phyloP scores from a whole-genome alignment of 1,140 invertebrate species.

The Pachypeltis micranthus region DNA sequence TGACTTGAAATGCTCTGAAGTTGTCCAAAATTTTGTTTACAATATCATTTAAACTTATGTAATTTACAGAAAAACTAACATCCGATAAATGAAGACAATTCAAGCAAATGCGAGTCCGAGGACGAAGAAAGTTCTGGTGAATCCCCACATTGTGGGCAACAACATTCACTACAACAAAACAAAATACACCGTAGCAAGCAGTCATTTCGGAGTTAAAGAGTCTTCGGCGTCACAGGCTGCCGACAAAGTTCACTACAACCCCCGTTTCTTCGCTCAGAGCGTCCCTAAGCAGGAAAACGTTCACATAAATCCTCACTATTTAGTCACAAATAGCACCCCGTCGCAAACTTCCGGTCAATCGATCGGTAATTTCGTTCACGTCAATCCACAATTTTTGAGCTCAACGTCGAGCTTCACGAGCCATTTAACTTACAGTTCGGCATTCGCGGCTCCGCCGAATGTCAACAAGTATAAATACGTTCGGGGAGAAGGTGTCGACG shows the following conservation, averaged over 20 bases:
- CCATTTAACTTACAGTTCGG: not conserved
- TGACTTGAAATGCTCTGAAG: too few species aligned
- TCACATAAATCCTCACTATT: constrained; percentile 14
- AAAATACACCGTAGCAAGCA: not conserved
- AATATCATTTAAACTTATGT: too few species aligned
- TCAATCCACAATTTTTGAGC: constrained; percentile 6
- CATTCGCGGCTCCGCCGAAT: not conserved
- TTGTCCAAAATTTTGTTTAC: too few species aligned
- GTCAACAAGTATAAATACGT: not conserved
- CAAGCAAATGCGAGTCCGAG: too few species aligned
- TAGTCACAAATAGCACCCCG: not conserved
- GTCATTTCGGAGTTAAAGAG: not conserved
- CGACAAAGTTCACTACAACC: constrained; percentile 15
- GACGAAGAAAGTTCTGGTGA: not conserved
- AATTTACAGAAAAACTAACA: too few species aligned
- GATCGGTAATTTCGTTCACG: too few species aligned
- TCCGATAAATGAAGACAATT: too few species aligned
- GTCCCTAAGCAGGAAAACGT: not conserved
- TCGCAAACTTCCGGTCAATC: not conserved
- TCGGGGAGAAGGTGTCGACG: too few species aligned
- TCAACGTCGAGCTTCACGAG: not conserved
- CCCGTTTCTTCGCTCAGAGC: not conserved
- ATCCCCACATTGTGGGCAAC: not conserved
- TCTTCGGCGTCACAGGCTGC: not conserved
- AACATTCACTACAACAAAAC: not conserved